Base-by-base conservation (phyloP, 2,113 vertebrate genomes). In the Lathamus discolor region DNA sequence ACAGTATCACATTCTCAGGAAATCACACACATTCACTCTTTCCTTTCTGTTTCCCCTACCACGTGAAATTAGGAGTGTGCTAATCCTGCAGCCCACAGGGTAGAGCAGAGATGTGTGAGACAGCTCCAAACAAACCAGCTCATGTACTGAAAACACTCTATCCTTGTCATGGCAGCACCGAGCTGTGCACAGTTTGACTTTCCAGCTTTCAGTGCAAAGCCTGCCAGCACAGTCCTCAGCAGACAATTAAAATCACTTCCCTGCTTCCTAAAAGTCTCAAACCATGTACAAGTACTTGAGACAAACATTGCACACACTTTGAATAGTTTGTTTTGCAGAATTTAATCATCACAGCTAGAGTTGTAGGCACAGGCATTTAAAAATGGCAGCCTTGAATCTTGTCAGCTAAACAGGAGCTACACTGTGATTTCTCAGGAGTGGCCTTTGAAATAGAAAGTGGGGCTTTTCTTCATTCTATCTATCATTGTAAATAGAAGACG, bases 11-110 rank as follows among this genome's bases (percentile, higher is more conserved):
- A 24, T 17, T 51, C 28, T 31, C 33, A 46, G 54, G 37, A 92
- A 86, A 33, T 33, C 15, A 59, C 64, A 83, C 24, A 22, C 16
- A 27, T 75, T 92, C 52, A 10, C 31, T 57, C 17, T 70, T 78
- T 44, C 62, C n/a, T 83, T 73, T 74, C 20, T 17, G 72, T 66
- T 91, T 44, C 15, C 37, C 57, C 7, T 62, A 8, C 29, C 8
- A 6, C 0, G 0, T 77, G 62, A 76, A 63, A 35, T 33, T 8
- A 59, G 14, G 14, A 73, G 4, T 48, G 27, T 49, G 52, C 5
- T 72, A 76, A 79, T 73, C n/a, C 63, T 80, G 48, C 27, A 48
- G 43, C 39, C 49, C 7, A 4, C 67, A 52, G 35, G 33, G 52
- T 11, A 43, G 31, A 66, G 14, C 41, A 77, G 20, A 85, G 22